Percentiles rank a stretch among this genome's conserved stretches.
Conservation (phyloP, 2,113 vertebrate genomes). For the Limanda limanda region DNA sequence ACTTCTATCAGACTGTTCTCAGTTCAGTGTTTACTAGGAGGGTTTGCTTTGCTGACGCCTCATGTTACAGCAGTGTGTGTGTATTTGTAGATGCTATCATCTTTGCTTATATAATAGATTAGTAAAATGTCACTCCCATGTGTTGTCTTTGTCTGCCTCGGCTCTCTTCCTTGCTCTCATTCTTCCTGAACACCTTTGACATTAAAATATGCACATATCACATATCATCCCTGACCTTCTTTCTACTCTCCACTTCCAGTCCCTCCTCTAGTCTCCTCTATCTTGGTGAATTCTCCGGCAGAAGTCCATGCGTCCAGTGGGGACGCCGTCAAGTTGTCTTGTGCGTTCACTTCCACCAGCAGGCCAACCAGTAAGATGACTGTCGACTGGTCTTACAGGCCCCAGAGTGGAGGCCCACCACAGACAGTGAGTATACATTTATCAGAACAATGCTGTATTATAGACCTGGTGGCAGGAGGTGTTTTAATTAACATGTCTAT, state of each 20-base stretch:
- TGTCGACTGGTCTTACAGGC: slow-evolving; percentile 90
- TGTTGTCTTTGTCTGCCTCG: neutral
- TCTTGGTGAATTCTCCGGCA: slow-evolving; percentile 84
- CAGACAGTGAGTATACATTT: slow-evolving; percentile 68
- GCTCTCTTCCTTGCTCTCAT: neutral
- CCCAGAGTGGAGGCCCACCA: slow-evolving; percentile 78
- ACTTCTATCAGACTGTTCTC: slow-evolving; percentile 27
- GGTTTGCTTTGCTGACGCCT: slow-evolving; percentile 18
- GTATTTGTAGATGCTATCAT: slow-evolving; percentile 3
- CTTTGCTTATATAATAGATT: neutral
- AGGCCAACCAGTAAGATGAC: slow-evolving; percentile 84
- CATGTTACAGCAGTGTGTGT: neutral
- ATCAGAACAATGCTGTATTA: neutral
- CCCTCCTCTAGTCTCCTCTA: slow-evolving; percentile 55
- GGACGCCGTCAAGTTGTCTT: slow-evolving; percentile 82
- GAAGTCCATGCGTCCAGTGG: slow-evolving; percentile 84
- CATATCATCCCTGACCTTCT: neutral
- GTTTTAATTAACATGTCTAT: neutral
- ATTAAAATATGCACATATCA: neutral
- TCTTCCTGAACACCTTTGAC: neutral
- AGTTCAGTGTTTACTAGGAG: slow-evolving; percentile 4
- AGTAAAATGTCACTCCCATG: neutral
- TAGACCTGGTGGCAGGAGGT: neutral
- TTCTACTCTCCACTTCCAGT: slow-evolving; percentile 68
- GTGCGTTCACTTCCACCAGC: slow-evolving; percentile 87